Evolutionary conservation across 2,113 vertebrate species (phyloP).

Genomic region (Donacobius atricapilla): DNA sequence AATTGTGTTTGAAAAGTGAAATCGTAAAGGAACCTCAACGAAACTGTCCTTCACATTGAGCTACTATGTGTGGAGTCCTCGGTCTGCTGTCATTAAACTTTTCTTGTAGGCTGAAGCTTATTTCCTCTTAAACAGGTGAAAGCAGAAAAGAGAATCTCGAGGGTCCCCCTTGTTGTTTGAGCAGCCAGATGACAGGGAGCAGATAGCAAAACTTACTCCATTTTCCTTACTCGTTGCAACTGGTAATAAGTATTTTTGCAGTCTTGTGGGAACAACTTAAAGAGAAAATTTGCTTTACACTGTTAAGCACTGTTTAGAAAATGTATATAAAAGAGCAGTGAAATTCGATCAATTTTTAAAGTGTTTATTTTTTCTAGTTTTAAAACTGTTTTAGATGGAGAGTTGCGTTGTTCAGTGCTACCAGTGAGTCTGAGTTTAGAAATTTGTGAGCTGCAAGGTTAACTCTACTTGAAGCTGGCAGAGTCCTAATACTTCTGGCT

Average conservation of each 20-base stretch:
- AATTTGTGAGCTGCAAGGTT: neutral
- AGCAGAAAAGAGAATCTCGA: neutral
- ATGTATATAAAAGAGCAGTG: neutral
- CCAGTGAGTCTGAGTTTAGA: neutral
- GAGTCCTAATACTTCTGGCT: neutral
- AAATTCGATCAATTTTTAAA: rapidly evolving
- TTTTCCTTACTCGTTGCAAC: neutral
- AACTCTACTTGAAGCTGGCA: neutral
- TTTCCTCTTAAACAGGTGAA: neutral
- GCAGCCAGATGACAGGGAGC: neutral
- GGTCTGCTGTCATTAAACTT: neutral
- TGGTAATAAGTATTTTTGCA: neutral
- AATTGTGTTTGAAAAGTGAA: neutral
- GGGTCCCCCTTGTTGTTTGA: neutral
- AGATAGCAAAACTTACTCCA: neutral
- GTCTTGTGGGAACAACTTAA: neutral
- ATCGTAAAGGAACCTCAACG: neutral
- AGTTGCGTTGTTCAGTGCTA: neutral
- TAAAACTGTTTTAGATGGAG: neutral
- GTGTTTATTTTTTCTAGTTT: neutral
- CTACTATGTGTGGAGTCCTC: neutral
- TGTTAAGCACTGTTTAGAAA: neutral
- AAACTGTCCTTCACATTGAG: neutral
- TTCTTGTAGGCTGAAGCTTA: neutral
- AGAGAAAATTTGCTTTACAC: neutral